phyloP scores from a whole-genome alignment of 2,888 invertebrate species.

The Andrena flavipes region DNA sequence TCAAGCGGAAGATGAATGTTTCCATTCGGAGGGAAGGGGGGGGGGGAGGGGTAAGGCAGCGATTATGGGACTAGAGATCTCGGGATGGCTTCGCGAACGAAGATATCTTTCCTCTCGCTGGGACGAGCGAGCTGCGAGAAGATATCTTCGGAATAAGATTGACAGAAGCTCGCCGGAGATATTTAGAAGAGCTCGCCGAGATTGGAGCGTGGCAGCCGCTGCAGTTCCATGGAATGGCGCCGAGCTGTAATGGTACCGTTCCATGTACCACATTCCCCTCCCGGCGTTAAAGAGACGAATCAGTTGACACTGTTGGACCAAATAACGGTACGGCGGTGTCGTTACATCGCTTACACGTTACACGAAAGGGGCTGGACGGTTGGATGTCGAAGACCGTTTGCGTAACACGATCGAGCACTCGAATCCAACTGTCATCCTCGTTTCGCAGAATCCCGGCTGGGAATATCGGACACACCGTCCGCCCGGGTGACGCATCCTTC shows the following conservation, averaged over 20 bases:
- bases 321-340: constrained; percentile 66
- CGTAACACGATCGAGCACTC: constrained; percentile 21
- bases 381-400: constrained; percentile 12
- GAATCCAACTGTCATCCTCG: not conserved
- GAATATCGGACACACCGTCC: too few species aligned
- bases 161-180: not conserved
- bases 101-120: not conserved
- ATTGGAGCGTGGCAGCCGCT: not conserved
- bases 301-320: constrained; percentile 65
- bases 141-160: not conserved
- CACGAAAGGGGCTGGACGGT: constrained; percentile 2
- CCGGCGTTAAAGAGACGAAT: constrained; percentile 60
- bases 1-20: not conserved
- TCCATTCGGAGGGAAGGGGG: not conserved
- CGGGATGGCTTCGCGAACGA: too few species aligned
- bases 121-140: too few species aligned
- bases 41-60: not conserved
- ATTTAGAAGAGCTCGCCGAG: not conserved
- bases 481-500: too few species aligned
- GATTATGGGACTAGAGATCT: not conserved
- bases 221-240: constrained; percentile 18
- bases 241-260: constrained; percentile 71
- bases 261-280: constrained; percentile 69
- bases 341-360: constrained; percentile 21
- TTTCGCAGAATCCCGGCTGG: not conserved